phyloP scores from a whole-genome alignment of 2,797 vertebrate genomes.

The Otus scops region DNA sequence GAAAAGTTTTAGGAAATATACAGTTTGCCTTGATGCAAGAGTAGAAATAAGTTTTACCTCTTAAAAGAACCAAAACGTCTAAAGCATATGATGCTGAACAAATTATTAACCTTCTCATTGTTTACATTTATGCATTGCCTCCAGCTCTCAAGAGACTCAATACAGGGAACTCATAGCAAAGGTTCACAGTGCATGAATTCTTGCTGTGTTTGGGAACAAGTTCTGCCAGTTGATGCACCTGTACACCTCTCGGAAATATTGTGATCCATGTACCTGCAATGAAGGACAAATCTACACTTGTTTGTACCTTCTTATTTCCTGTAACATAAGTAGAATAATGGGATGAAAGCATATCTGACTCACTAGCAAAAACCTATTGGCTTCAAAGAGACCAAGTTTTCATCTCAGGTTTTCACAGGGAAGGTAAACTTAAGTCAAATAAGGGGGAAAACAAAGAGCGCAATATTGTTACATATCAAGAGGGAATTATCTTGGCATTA shows the following conservation, averaged over 20 bases:
- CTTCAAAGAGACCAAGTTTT: background rate
- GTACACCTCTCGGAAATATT: background rate
- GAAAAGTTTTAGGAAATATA: background rate
- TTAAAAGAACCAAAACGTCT: background rate
- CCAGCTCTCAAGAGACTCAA: background rate
- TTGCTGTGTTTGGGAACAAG: background rate
- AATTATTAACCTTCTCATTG: background rate
- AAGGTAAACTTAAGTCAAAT: background rate
- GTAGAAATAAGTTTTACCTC: background rate
- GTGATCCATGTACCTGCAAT: background rate
- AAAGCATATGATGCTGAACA: background rate
- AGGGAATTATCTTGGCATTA: background rate
- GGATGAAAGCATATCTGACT: background rate
- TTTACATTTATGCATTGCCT: background rate
- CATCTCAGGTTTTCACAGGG: background rate
- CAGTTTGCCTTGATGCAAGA: background rate
- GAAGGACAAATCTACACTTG: background rate
- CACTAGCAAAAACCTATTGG: background rate
- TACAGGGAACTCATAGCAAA: background rate
- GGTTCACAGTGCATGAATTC: background rate
- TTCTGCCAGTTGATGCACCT: background rate
- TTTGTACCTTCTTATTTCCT: background rate
- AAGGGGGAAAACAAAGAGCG: background rate
- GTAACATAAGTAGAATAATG: background rate
- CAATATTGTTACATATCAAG: background rate